phyloP scores from a whole-genome alignment of 2,797 vertebrate species.

The Poecilia picta region DNA sequence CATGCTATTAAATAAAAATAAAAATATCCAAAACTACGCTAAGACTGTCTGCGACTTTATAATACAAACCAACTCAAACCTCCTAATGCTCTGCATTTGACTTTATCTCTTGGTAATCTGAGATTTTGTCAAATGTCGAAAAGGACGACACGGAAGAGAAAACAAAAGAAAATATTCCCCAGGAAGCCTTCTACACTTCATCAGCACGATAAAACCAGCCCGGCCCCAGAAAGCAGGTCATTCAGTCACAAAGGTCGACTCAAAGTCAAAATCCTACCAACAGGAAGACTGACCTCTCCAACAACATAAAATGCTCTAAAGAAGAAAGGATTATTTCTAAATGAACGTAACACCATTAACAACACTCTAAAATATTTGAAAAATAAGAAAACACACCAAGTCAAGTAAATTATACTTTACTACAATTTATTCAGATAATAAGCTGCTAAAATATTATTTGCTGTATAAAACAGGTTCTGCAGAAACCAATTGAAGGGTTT shows the following conservation, averaged over 20 bases:
- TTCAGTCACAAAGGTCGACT: background rate
- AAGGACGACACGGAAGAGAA: constrained; percentile 17
- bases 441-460: background rate
- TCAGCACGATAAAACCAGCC: constrained; percentile 31
- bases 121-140: constrained; percentile 34
- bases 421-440: background rate
- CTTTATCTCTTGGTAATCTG: constrained; percentile 29
- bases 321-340: background rate
- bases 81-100: constrained; percentile 12
- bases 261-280: background rate
- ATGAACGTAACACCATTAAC: background rate
- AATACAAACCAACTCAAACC: background rate
- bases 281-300: background rate
- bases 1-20: background rate
- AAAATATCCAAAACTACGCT: background rate
- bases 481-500: too few relatives aligned
- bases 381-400: background rate
- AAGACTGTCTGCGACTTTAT: background rate
- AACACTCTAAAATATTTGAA: background rate
- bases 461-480: background rate
- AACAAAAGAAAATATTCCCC: constrained; percentile 24
- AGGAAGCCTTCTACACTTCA: constrained; percentile 41
- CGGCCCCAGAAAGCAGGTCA: constrained; percentile 11
- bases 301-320: background rate
- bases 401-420: background rate